Conservation (phyloP, 2,797 vertebrate species). For the Amblyopsis hoosieri region DNA sequence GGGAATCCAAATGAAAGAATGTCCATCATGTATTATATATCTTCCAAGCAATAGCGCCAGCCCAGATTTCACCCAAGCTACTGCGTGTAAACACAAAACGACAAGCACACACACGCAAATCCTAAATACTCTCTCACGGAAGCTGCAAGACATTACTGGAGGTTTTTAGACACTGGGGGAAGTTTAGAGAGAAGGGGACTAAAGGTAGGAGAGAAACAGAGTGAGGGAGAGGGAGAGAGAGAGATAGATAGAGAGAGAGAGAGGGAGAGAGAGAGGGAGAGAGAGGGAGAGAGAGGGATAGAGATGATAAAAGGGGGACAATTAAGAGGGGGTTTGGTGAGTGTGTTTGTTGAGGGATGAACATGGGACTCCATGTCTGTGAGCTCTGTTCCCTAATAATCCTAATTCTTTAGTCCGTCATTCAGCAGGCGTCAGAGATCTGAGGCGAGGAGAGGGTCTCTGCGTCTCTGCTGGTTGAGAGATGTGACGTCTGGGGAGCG, state of each 20-base stretch:
- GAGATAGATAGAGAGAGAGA: not conserved
- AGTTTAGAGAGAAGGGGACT: constrained; percentile 1
- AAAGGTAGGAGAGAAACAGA: not conserved
- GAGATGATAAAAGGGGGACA: constrained; percentile 33
- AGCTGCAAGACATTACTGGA: constrained; percentile 26
- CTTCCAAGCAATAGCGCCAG: constrained; percentile 11
- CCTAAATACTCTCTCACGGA: constrained; percentile 34
- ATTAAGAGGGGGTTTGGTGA: constrained; percentile 36
- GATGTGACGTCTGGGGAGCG: constrained; percentile 35
- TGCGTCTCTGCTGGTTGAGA: constrained; percentile 39
- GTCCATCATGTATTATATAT: not conserved
- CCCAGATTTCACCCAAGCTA: constrained; percentile 13
- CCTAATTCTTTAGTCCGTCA: constrained; percentile 41
- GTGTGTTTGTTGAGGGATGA: constrained; percentile 52
- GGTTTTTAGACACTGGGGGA: constrained; percentile 27
- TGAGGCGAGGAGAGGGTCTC: constrained; percentile 32
- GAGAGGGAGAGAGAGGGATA: not conserved
- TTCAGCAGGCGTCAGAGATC: constrained; percentile 55
- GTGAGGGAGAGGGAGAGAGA: too few relatives aligned
- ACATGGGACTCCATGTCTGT: constrained; percentile 35
- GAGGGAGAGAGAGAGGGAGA: not conserved
- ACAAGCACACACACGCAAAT: constrained; percentile 42
- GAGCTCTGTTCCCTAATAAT: constrained; percentile 10
- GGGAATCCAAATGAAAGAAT: constrained; percentile 34
- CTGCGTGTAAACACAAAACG: constrained; percentile 35